Evolutionary conservation across 2,888 invertebrate species (phyloP).

Genomic region (Eutolmus rufibarbis): DNA sequence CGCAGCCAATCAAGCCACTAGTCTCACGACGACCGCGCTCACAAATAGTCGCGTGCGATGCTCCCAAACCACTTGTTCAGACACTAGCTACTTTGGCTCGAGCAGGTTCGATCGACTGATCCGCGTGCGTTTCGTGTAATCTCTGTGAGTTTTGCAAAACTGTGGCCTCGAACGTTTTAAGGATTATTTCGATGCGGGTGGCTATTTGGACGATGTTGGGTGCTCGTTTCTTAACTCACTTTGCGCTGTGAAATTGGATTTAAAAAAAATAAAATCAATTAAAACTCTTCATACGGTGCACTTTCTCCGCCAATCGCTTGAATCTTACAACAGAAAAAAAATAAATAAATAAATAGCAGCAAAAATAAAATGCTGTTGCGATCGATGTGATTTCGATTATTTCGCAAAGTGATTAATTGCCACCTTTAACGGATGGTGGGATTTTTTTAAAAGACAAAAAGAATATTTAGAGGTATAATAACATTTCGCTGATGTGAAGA

Average conservation of each 20-base stretch:
- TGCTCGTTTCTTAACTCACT: background rate
- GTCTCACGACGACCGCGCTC: conserved; percentile 45
- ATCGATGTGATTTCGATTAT: background rate
- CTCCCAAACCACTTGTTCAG: conserved; percentile 1
- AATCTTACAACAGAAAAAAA: background rate
- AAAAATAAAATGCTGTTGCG: background rate
- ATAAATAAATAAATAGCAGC: background rate
- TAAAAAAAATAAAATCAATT: background rate
- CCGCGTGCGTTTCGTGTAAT: conserved; percentile 26
- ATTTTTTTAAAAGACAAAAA: background rate
- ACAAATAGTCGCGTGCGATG: conserved; percentile 42
- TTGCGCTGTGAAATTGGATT: background rate
- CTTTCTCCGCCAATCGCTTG: background rate
- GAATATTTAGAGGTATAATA: background rate
- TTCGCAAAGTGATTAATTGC: conserved; percentile 6
- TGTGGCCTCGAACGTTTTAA: background rate
- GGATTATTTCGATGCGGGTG: background rate
- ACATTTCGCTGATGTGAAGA: background rate
- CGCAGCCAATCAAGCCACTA: conserved; percentile 39
- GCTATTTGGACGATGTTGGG: background rate
- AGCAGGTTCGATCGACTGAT: background rate
- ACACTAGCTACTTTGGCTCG: conserved; percentile 19
- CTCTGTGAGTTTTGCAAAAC: conserved; percentile 15
- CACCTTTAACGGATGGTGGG: background rate
- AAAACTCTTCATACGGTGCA: background rate